A percentile compares a stretch with the other conserved stretches of the same genome.
Evolutionary conservation across 2,113 vertebrate species (phyloP).

Genomic region (Leucopternis melanops): DNA sequence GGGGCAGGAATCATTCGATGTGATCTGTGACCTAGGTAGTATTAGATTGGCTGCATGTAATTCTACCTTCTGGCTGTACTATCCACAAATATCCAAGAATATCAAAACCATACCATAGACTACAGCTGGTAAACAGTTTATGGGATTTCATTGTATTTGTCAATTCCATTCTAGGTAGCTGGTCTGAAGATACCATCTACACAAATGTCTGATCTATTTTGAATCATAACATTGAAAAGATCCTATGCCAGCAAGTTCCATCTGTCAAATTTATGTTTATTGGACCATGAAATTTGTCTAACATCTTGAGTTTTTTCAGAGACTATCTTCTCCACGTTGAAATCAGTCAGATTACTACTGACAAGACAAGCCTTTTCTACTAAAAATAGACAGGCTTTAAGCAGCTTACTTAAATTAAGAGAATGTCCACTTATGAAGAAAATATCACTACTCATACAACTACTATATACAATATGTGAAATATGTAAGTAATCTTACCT

Average conservation of each 20-base stretch:
- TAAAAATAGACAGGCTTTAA: not conserved
- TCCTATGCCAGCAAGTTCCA: not conserved
- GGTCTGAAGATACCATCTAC: not conserved
- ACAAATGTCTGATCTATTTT: not conserved
- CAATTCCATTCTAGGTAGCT: not conserved
- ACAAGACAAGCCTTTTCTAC: not conserved
- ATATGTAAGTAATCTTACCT: not conserved
- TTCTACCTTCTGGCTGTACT: not conserved
- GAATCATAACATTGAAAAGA: not conserved
- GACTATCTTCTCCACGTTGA: not conserved
- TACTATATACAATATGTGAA: not conserved
- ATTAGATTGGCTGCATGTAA: not conserved
- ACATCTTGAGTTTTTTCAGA: not conserved
- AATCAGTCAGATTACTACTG: not conserved
- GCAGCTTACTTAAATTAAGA: not conserved
- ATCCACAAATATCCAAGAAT: not conserved
- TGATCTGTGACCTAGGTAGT: not conserved
- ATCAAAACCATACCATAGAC: not conserved
- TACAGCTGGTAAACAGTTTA: not conserved
- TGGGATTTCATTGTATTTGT: not conserved
- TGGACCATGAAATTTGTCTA: not conserved
- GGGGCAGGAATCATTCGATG: not conserved
- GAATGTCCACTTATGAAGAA: not conserved
- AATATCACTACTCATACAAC: not conserved
- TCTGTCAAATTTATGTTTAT: constrained; percentile 7